These are phyloP conservation scores for Drosophila greeni DNA, from an alignment of 2,888 invertebrate genomes.

Conservation along the genomic window DNA sequence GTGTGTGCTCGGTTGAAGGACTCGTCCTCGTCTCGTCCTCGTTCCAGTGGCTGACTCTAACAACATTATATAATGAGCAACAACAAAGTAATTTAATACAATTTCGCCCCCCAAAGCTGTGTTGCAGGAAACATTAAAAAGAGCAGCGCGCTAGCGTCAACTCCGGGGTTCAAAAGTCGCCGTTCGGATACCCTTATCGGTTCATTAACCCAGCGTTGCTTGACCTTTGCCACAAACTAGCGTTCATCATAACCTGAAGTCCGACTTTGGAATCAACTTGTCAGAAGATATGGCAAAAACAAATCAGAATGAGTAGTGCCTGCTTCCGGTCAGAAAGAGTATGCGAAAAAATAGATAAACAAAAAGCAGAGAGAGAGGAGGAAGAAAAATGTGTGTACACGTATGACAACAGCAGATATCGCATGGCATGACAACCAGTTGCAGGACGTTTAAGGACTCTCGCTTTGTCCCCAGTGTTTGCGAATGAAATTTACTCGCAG, in stretches of 20 bases:
- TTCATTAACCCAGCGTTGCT: slow-evolving; percentile 19
- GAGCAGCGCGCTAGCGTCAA: slow-evolving; percentile 20
- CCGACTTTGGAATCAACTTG: background rate
- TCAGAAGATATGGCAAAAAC: background rate
- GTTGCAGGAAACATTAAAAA: slow-evolving; percentile 42
- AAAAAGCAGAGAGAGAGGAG: background rate
- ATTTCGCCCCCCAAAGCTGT: slow-evolving; percentile 58
- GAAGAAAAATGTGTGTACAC: slow-evolving; percentile 16
- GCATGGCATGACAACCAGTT: slow-evolving; percentile 46
- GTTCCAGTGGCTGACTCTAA: slow-evolving; percentile 64
- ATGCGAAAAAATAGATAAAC: slow-evolving; percentile 17
- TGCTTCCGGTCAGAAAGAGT: slow-evolving; percentile 25
- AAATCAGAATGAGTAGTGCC: slow-evolving; percentile 4
- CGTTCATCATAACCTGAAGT: slow-evolving; percentile 5
- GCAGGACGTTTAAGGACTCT: slow-evolving; percentile 33
- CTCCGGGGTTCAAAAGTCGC: slow-evolving; percentile 14
- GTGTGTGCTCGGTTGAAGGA: slow-evolving; percentile 28
- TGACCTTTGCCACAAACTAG: slow-evolving; percentile 24
- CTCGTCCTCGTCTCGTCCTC: slow-evolving; percentile 13
- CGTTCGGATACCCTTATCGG: slow-evolving; percentile 15
- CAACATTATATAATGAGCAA: slow-evolving; percentile 70
- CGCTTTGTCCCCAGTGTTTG: slow-evolving; percentile 34
- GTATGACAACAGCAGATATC: slow-evolving; percentile 61
- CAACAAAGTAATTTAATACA: slow-evolving; percentile 73
- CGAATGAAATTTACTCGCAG: slow-evolving; percentile 40